Percentiles rank a stretch among this genome's conserved stretches.
These are phyloP conservation scores for Drosophila asahinai DNA, from an alignment of 1,140 invertebrate species.

Conservation along the genomic window DNA sequence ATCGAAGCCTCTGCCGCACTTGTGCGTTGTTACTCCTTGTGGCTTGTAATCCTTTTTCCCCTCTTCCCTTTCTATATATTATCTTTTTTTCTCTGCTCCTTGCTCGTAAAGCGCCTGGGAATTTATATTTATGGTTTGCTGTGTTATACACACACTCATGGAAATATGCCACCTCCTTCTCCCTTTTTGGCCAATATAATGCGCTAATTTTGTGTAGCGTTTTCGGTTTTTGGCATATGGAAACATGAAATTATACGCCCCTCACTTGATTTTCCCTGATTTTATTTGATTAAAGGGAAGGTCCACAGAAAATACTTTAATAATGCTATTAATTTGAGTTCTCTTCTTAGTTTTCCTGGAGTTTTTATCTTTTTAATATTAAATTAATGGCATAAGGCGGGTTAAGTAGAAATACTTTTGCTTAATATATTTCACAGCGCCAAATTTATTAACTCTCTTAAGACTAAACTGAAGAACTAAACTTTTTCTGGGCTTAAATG, in stretches of 20 bases:
- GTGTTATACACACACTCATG: slow-evolving; percentile 32
- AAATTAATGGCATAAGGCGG: no score
- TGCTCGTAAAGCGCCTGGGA: slow-evolving; percentile 59
- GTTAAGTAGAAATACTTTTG: no score
- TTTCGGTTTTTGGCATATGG: slow-evolving; percentile 29
- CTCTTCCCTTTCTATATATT: neutral
- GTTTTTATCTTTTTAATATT: no score
- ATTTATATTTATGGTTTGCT: slow-evolving; percentile 59
- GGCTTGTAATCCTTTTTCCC: slow-evolving; percentile 65
- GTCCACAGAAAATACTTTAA: no score
- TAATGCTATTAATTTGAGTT: no score
- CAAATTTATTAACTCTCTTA: no score
- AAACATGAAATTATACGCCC: slow-evolving; percentile 31
- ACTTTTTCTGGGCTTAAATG: no score
- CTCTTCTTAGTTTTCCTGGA: no score
- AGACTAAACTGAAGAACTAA: no score
- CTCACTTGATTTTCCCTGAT: slow-evolving; percentile 10
- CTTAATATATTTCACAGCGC: no score
- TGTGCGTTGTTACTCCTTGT: slow-evolving; percentile 50
- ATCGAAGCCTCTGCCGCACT: slow-evolving; percentile 52
- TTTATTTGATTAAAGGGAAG: neutral
- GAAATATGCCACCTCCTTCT: slow-evolving; percentile 12
- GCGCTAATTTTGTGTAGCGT: slow-evolving; percentile 55
- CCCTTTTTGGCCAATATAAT: slow-evolving; percentile 35
- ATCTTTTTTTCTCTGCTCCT: neutral